phyloP scores from a whole-genome alignment of 2,797 vertebrate genomes.

The Centroberyx gerrardi region DNA sequence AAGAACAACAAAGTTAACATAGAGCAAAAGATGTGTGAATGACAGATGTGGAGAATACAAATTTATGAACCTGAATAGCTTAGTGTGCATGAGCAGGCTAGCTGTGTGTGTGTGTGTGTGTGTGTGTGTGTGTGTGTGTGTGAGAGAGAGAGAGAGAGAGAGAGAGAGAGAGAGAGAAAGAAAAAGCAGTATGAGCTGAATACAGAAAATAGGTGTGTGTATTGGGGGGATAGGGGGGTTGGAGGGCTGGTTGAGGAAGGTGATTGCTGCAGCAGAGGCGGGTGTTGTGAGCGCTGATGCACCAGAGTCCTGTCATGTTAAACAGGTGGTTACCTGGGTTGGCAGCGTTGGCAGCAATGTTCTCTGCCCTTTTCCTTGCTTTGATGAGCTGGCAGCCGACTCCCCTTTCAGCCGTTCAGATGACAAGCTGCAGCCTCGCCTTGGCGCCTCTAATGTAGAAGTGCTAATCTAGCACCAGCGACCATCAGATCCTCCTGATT shows the following conservation, averaged over 20 bases:
- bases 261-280: constrained; percentile 1
- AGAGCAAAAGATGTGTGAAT: constrained; percentile 33
- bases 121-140: too few relatives aligned
- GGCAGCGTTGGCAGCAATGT: constrained; percentile 59
- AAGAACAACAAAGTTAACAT: constrained; percentile 33
- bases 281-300: constrained; percentile 47
- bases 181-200: constrained; percentile 1
- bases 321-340: constrained; percentile 71
- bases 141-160: too few relatives aligned
- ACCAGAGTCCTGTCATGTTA: constrained; percentile 55
- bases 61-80: too few relatives aligned
- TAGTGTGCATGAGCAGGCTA: too few relatives aligned
- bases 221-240: constrained; percentile 1
- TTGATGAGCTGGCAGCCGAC: constrained; percentile 66
- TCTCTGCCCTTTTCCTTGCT: constrained; percentile 66
- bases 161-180: too few relatives aligned
- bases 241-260: constrained; percentile 5
- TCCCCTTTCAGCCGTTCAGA: constrained; percentile 48
- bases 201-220: not conserved
- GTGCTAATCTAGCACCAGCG: constrained; percentile 31
- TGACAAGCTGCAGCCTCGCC: constrained; percentile 51
- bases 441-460: constrained; percentile 34
- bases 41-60: too few relatives aligned
- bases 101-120: too few relatives aligned
- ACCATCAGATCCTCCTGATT: constrained; percentile 10